A percentile compares a stretch with the other conserved stretches of the same genome.
These are phyloP conservation scores for Cavia aperea DNA, from an alignment of 2,113 vertebrate genomes.

Conservation along the genomic window DNA sequence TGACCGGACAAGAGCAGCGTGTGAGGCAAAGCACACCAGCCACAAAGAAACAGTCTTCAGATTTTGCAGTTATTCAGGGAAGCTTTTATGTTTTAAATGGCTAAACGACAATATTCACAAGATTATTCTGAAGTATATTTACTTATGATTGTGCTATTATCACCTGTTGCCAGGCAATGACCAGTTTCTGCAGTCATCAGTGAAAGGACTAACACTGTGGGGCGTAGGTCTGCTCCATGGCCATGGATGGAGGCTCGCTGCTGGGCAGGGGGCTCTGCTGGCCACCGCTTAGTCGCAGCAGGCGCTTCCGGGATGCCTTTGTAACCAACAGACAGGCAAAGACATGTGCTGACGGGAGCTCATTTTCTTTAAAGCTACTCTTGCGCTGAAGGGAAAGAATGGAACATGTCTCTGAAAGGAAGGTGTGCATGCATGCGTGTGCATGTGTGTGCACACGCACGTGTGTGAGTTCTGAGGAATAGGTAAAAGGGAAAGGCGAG, in stretches of 20 bases:
- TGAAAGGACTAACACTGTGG: not conserved
- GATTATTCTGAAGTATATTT: slow-evolving; percentile 33
- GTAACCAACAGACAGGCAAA: not conserved
- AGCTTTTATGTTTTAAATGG: not conserved
- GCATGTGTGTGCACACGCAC: not conserved
- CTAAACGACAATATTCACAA: slow-evolving; percentile 39
- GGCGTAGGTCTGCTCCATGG: not conserved
- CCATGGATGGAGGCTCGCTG: not conserved
- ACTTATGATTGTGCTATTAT: slow-evolving; percentile 36
- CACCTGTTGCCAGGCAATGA: slow-evolving; percentile 51
- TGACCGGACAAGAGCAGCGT: not conserved
- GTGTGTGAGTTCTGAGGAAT: not conserved
- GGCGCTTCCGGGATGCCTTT: not conserved
- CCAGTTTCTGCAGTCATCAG: not conserved
- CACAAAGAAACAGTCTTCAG: not conserved
- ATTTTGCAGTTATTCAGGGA: slow-evolving; percentile 8
- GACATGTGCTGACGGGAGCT: not conserved
- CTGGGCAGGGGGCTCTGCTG: not conserved
- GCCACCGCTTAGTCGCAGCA: not conserved
- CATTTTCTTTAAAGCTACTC: not conserved
- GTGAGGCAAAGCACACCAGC: not conserved
- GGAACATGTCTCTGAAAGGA: not conserved
- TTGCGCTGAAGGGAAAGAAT: not conserved
- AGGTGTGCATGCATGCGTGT: not conserved
- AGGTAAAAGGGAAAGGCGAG: not conserved